Percentiles rank a stretch among this genome's conserved stretches.
These are phyloP conservation scores for Hirtodrosophila trivittata DNA, from an alignment of 2,888 invertebrate species.

Conservation along the genomic window DNA sequence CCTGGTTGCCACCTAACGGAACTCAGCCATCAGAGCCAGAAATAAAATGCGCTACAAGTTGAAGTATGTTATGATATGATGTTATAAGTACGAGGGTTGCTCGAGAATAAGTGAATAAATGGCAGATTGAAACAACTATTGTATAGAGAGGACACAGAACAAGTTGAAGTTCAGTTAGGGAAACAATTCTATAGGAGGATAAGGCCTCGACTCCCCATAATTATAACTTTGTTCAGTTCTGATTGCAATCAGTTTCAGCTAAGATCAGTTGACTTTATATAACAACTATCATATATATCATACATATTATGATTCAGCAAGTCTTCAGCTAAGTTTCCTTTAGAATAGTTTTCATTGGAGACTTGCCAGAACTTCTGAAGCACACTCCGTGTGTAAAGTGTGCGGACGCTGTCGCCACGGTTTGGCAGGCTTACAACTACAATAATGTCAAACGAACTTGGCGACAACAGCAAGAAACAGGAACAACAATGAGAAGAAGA, in stretches of 20 bases:
- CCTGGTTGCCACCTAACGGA: slow-evolving; percentile 33
- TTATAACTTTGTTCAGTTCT: too few species aligned
- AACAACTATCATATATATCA: too few species aligned
- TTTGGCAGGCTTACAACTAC: slow-evolving; percentile 64
- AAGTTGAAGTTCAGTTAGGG: too few species aligned
- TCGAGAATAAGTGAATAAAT: background rate
- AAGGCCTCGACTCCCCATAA: too few species aligned
- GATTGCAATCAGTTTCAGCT: too few species aligned
- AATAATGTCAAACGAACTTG: slow-evolving; percentile 70
- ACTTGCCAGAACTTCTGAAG: background rate
- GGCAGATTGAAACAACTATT: too few species aligned
- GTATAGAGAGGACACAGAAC: too few species aligned
- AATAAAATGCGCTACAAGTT: slow-evolving; percentile 46
- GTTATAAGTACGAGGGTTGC: slow-evolving; percentile 16
- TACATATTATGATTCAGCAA: too few species aligned
- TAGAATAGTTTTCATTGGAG: too few species aligned
- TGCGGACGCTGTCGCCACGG: slow-evolving; percentile 20
- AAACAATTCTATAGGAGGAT: too few species aligned
- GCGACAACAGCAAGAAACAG: slow-evolving; percentile 44
- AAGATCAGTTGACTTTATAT: too few species aligned
- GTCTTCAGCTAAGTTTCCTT: too few species aligned
- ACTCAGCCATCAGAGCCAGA: slow-evolving; percentile 31
- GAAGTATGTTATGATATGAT: slow-evolving; percentile 51
- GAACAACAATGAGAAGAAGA: slow-evolving; percentile 25
- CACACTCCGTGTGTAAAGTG: slow-evolving; percentile 22